Evolutionary conservation across 1,140 invertebrate genomes (phyloP).

Genomic region (Lepeophtheirus salmonis): DNA sequence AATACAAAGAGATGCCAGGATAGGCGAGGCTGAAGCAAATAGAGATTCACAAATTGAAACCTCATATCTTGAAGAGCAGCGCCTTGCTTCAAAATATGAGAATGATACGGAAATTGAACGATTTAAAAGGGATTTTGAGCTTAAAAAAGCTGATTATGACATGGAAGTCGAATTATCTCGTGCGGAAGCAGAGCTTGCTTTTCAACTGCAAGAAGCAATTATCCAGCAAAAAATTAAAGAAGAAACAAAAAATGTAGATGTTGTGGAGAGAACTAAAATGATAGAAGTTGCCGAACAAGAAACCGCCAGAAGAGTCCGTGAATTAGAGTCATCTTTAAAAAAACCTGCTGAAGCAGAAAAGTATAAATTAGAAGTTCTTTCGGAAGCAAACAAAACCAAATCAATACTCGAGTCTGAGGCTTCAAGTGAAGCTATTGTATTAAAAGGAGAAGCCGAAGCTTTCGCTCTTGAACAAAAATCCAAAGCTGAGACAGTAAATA

Average conservation of each 20-base stretch:
- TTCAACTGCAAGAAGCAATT: slow-evolving; percentile 69
- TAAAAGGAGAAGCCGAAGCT: slow-evolving; percentile 70
- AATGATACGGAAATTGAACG: slow-evolving; percentile 92
- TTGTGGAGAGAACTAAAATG: slow-evolving; percentile 40
- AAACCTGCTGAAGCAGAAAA: slow-evolving; percentile 84
- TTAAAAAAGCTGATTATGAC: slow-evolving; percentile 42
- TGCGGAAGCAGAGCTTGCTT: slow-evolving; percentile 86
- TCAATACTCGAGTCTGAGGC: slow-evolving; percentile 75
- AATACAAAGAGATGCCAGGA: slow-evolving; percentile 82
- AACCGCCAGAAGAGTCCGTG: slow-evolving; percentile 45
- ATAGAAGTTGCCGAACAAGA: slow-evolving; percentile 55
- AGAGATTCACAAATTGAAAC: slow-evolving; percentile 69
- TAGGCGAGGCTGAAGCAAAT: slow-evolving; percentile 69
- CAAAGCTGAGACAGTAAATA: slow-evolving; percentile 73
- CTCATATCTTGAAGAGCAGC: slow-evolving; percentile 80
- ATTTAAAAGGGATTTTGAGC: slow-evolving; percentile 78
- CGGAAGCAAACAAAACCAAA: slow-evolving; percentile 65
- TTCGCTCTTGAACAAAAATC: slow-evolving; percentile 57
- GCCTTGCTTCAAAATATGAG: slow-evolving; percentile 61
- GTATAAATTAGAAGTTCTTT: slow-evolving; percentile 67
- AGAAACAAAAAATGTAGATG: slow-evolving; percentile 83
- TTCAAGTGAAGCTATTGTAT: slow-evolving; percentile 63
- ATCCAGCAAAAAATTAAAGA: slow-evolving; percentile 86
- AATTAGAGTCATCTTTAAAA: slow-evolving; percentile 67
- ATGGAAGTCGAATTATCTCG: slow-evolving; percentile 29